Evolutionary conservation across 2,797 vertebrate species (phyloP), one percentile per base, ranked within the genome.

Genomic region (Austrolebias charrua): DNA sequence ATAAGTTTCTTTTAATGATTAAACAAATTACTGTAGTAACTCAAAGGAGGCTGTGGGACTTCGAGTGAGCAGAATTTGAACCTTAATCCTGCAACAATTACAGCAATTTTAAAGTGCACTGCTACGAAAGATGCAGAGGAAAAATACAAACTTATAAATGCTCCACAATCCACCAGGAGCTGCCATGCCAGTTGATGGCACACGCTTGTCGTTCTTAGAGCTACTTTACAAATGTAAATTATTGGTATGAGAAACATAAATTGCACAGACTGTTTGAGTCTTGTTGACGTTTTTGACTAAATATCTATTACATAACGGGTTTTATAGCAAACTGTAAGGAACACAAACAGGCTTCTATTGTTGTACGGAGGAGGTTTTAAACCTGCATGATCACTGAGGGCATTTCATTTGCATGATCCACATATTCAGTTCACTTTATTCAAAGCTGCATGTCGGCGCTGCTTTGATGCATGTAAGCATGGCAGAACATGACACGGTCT

Each of bases 121-220:
- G 31, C 18, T 24, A 46, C 24, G 2, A 24, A 24, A 24, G 24
- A 24, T 24, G 24, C 2, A 24, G 24, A 3, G 24, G 24, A 24
- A 24, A 24, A 24, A 24, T 24, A 24, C 1, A 24, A 48, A 18
- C 63, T 33, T 58, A 48, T 59, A 19, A 43, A 14, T 52, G 16
- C 16, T 24, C 42, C 42, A 51, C 42, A 44, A 50, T 56, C 42
- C 54, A 57, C 49, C 53, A 55, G 33, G 15, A 51, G 63, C 60
- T 68, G 55, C 40, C n/a, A n/a, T n/a, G n/a, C n/a, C 19, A 56
- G 46, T 35, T 31, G 38, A 55, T 46, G 9, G 64, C 31, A 15
- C 13, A 55, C 65, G 66, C 57, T 71, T 63, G 59, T 11, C 9
- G 65, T 58, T 56, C 69, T 79, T 62, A 31, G 2, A 58, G 5